These are phyloP conservation scores for Lepisosteus oculatus DNA, from an alignment of 2,113 vertebrate species.

Conservation along the genomic window DNA sequence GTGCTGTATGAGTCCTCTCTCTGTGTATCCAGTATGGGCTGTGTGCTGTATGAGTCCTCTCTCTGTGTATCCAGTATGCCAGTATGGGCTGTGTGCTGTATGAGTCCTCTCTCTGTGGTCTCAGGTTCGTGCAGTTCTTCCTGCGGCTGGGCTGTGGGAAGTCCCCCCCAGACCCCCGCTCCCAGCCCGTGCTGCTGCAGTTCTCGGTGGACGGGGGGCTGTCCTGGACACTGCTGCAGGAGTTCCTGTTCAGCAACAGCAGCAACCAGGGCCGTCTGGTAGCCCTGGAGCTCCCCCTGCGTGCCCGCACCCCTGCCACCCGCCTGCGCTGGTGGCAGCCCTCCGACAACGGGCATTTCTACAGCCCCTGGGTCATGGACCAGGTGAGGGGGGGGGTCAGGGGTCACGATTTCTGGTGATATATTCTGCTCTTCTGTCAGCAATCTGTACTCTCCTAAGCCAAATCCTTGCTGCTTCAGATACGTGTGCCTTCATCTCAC, in stretches of 20 bases:
- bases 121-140: constrained; percentile 97
- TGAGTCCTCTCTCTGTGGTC: not conserved
- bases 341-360: constrained; percentile 89
- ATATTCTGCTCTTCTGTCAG: too few species aligned
- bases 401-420: too few species aligned
- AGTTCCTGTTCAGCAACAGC: constrained; percentile 94
- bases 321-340: constrained; percentile 97
- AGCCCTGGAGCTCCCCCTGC: constrained; percentile 88
- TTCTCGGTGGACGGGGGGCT: constrained; percentile 90
- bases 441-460: too few species aligned
- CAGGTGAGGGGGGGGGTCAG: constrained; percentile 58
- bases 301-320: constrained; percentile 79
- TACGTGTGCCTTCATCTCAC: too few species aligned
- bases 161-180: constrained; percentile 87
- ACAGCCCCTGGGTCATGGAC: constrained; percentile 94
- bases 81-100: too few species aligned
- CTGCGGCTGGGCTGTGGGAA: constrained; percentile 94
- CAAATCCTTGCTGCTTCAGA: too few species aligned
- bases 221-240: constrained; percentile 86
- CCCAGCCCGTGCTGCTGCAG: constrained; percentile 91
- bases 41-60: too few species aligned
- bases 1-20: too few species aligned
- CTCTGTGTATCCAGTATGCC: too few species aligned
- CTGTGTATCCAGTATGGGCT: too few species aligned
- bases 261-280: constrained; percentile 91